Base-by-base conservation (phyloP, 2,797 vertebrate genomes). In the Siniperca scherzeri region DNA sequence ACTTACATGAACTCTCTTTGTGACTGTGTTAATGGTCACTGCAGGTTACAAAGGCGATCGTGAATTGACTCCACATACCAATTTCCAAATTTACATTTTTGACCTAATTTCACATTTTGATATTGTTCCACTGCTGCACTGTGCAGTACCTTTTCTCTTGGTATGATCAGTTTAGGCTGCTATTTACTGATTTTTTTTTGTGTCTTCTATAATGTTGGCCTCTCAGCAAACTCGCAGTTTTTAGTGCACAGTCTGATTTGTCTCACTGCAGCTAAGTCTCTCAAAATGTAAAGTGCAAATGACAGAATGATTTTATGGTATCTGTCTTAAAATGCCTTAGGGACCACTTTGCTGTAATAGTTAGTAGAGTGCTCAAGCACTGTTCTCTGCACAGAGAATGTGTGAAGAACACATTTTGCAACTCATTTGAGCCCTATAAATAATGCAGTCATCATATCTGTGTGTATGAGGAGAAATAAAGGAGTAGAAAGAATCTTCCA, bases 221-320 rank as follows among this genome's bases (percentile, higher is more conserved):
- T 70, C 33, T 16, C 8, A 40, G 13, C 25, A 22, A 87, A 84
- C 44, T 16, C 42, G 5, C 42, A 66, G 40, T 60, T 76, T 77
- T 72, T 67, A 50, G 33, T 5, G 10, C 38, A 30, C 74, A 76
- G 67, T 74, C 59, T 30, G 53, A 77, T 78, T 86, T 33, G 33
- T 81, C 55, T 78, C 36, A 40, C 33, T 74, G 77, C 36, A 60
- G 61, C 67, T 11, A 17, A 52, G 48, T 81, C 59, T 85, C 74
- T 81, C 6, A 82, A 74, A 78, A 70, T 82, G 55, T 61, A 64
- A 56, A 87, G 72, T 83, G 72, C 83, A 77, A 86, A 83, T 84
- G 82, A 70, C 76, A 84, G 77, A 88, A 74, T 65, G 22, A 89
- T 90, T 91, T 91, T 74, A 88, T 74, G 56, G 64, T 73, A 61